phyloP scores from a whole-genome alignment of 1,140 invertebrate genomes.

The Gonioctena quinquepunctata region DNA sequence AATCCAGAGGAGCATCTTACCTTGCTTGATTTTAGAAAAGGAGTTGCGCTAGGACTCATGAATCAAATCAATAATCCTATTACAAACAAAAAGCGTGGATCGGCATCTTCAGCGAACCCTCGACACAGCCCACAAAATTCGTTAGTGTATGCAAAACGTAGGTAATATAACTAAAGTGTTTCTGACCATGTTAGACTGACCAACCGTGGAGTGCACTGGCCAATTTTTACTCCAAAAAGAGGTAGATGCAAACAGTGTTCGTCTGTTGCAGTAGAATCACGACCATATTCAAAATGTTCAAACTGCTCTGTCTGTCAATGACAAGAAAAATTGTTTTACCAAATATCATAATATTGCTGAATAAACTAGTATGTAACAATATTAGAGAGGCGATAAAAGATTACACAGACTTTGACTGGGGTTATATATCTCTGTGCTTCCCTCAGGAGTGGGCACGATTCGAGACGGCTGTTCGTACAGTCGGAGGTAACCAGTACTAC shows the following conservation, averaged over 20 bases:
- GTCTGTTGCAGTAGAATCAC: constrained; percentile 3
- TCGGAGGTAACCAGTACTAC: no score
- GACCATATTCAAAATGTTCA: constrained; percentile 6
- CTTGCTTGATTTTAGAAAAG: neutral
- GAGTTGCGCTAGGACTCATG: constrained; percentile 8
- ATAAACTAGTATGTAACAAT: constrained; percentile 6
- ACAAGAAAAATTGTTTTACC: neutral
- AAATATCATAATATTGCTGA: constrained; percentile 6
- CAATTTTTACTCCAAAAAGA: neutral
- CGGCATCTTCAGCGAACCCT: constrained; percentile 6
- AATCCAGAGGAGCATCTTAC: no score
- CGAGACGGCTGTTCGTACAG: no score
- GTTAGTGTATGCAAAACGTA: constrained; percentile 2
- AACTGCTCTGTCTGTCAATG: constrained; percentile 3
- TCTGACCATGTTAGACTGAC: constrained; percentile 3
- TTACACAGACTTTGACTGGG: no score
- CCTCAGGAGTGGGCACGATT: no score
- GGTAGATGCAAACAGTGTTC: constrained; percentile 6
- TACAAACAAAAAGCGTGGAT: constrained; percentile 1
- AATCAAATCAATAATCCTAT: constrained; percentile 10
- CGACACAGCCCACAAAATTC: constrained; percentile 9
- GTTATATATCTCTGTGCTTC: no score
- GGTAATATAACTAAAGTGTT: constrained; percentile 9
- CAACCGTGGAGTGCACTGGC: neutral
- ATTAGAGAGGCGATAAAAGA: no score